Evolutionary conservation across 2,113 vertebrate genomes (phyloP).

Genomic region (Pseudolaguvia tuberculata): DNA sequence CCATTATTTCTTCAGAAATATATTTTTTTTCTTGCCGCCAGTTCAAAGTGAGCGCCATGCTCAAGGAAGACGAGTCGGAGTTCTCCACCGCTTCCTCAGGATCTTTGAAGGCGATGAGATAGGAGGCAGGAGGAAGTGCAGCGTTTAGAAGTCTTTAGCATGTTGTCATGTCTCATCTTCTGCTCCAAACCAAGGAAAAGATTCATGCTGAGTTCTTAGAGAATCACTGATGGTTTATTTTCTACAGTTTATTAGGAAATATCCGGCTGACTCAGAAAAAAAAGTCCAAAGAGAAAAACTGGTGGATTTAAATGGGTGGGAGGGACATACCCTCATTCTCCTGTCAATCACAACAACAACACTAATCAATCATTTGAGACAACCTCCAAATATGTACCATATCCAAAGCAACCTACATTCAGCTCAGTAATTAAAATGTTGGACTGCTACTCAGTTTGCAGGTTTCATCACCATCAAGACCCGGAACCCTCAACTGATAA

Average conservation of each 20-base stretch:
- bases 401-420: no score
- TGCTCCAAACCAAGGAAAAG: background rate
- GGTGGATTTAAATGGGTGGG: no score
- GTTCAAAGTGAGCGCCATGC: conserved; percentile 57
- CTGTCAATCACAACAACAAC: no score
- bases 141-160: conserved; percentile 43
- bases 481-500: no score
- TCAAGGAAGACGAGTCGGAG: conserved; percentile 47
- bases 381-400: no score
- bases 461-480: no score
- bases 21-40: conserved; percentile 62
- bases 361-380: no score
- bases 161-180: conserved; percentile 37
- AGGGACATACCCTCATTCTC: no score
- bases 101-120: conserved; percentile 49
- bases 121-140: conserved; percentile 23
- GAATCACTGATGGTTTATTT: background rate
- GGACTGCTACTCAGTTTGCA: no score
- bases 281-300: no score
- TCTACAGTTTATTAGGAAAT: background rate
- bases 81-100: conserved; percentile 49
- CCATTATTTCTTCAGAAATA: conserved; percentile 68
- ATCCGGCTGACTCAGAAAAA: no score
- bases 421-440: no score
- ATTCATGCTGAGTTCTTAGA: background rate